Evolutionary conservation across 1,140 invertebrate genomes (phyloP), one percentile per base, ranked within the genome.

Genomic region (Anagrus nilaparvatae): DNA sequence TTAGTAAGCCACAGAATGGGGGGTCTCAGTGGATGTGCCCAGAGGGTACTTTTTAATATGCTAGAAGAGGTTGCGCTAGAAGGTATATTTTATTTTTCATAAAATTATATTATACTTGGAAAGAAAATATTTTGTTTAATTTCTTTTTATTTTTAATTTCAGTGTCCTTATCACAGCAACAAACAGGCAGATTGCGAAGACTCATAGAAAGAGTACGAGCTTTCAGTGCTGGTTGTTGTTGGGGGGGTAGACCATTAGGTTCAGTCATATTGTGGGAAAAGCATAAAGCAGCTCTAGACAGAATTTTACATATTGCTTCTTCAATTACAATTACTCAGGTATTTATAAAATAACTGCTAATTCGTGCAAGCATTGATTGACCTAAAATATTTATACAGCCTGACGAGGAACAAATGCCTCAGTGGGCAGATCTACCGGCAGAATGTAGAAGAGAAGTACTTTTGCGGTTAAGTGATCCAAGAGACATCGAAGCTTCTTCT

Each of bases 361-460:
- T 29, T 40, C 25, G 17, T 38, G 8, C 12, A 24, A 40, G 36
- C 8, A 39, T 38, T 35, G n/a, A 5, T 29, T 10, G n/a, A n/a
- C n/a, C n/a, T 45, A 18, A 29, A 45, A 35, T 48, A 44, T 48
- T 51, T 55, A 42, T 70, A 20, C 57, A 91, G 84, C 83, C 87
- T 14, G 79, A 82, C 52, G 83, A 87, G 44, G 81, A 90, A 61
- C 80, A 82, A 40, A 75, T 78, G 53, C 81, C 86, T 8, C 87
- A 86, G 54, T 76, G 97, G 54, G 75, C 87, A 29, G 86, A 97
- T 60, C 70, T 99, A 33, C 95, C 95, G 16, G 82, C 88, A 55
- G 95, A 97, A 62, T 90, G 92, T 56, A 77, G 97, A 27, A 77
- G 92, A 28, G 84, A 93, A 61, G 87, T 99, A 37, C 73, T 98